A percentile compares a stretch with the other conserved stretches of the same genome.
These are phyloP conservation scores for Neomonachus schauinslandi DNA, from an alignment of 2,113 vertebrate species.

Conservation along the genomic window DNA sequence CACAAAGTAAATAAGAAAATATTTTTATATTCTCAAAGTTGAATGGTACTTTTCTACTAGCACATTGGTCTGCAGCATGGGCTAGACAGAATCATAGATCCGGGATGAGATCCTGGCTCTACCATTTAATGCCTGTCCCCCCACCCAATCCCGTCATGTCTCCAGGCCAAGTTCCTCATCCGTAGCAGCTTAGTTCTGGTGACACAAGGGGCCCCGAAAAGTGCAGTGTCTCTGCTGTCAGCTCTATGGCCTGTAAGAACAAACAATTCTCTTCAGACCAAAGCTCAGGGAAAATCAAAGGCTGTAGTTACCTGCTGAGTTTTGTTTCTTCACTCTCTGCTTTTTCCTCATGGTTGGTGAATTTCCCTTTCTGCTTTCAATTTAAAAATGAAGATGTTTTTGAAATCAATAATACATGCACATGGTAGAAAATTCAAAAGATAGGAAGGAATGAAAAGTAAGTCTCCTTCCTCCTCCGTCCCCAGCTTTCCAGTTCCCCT, in stretches of 20 bases:
- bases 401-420: not conserved
- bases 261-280: not conserved
- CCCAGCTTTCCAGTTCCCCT: not conserved
- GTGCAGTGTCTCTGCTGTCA: not conserved
- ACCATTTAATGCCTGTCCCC: not conserved
- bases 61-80: fast-evolving
- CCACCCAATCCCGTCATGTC: not conserved
- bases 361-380: not conserved
- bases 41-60: slow-evolving; percentile 4
- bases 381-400: not conserved
- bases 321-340: not conserved
- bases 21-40: slow-evolving; percentile 64
- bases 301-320: not conserved
- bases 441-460: not conserved
- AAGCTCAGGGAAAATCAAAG: not conserved
- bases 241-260: not conserved
- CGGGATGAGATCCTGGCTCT: not conserved
- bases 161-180: not conserved
- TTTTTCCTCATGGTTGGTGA: not conserved
- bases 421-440: not conserved
- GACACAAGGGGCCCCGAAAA: not conserved
- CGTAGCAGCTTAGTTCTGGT: not conserved
- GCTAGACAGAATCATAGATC: fast-evolving
- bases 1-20: slow-evolving; percentile 80
- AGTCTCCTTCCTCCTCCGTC: not conserved